Base-by-base conservation (phyloP, 2,888 invertebrate genomes). In the Plebejus argus region DNA sequence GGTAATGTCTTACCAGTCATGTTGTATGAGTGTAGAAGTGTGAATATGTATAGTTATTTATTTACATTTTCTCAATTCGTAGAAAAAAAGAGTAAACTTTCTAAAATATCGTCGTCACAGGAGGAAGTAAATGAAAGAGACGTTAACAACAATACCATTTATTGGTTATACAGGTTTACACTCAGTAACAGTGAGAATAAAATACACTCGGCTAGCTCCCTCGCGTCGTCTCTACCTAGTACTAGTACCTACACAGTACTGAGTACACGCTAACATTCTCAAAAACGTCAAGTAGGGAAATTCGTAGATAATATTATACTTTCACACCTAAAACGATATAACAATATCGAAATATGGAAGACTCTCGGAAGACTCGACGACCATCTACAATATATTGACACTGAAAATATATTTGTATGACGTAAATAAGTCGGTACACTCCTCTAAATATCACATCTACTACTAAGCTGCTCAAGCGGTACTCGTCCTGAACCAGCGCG, bases 91-190 rank as follows among this genome's bases (percentile, higher is more conserved):
- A 7, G 7, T 39, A 7, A 15, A 5, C 53, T 53, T 4, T 53
- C 53, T 5, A 18, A 53, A 18, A 53, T 18, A 53, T 53, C 15
- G 53, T 15, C 53, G 23, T 8, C 10, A 2, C n/a, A n/a, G 20
- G 8, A 3, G 71, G 3, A 23, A 15, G 39, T 8, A 72, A 72
- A 72, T 85, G 86, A 81, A 90, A 89, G 90, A 87, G 56, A 82
- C 90, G 85, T 87, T 91, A 92, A 93, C 93, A 94, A 93, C 92
- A 92, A 90, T 90, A 91, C 91, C 92, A 91, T 93, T 93, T 93
- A 93, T 90, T 91, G 91, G 92, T 89, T 93, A 93, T 91, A 93
- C 92, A 92, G 87, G 85, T 92, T 87, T 89, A 92, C 88, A 92
- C 89, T 89, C 89, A 93, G 92, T 92, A 94, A 93, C 93, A 92